Conservation (phyloP, 2,113 vertebrate species). For the Xerus inauris region DNA sequence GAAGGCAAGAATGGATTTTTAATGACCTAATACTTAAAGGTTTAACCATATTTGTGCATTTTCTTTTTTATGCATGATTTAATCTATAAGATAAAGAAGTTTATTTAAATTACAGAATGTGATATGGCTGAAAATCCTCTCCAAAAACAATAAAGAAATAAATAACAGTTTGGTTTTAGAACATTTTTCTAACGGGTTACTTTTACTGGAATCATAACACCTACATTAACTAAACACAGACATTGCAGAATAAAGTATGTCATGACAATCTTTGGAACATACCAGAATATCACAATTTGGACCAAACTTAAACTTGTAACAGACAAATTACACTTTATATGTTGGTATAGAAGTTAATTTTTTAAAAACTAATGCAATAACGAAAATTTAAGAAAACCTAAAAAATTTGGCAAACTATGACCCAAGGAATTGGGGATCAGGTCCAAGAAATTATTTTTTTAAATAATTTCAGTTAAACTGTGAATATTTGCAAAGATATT, state of each 20-base stretch:
- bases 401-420: not conserved
- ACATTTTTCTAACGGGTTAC: conserved; percentile 50
- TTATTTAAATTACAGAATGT: conserved; percentile 78
- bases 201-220: conserved; percentile 49
- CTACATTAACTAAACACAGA: conserved; percentile 3
- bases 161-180: conserved; percentile 47
- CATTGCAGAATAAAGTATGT: conserved; percentile 45
- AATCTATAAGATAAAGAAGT: conserved; percentile 80
- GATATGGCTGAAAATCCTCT: conserved; percentile 61
- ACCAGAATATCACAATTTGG: not conserved
- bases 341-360: not conserved
- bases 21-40: conserved; percentile 82
- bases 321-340: not conserved
- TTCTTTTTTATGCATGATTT: conserved; percentile 77
- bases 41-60: conserved; percentile 83
- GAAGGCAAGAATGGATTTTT: conserved; percentile 91
- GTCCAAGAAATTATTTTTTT: not conserved
- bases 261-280: conserved; percentile 23
- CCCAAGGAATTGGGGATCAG: not conserved
- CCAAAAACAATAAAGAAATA: not conserved
- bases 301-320: not conserved
- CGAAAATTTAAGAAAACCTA: not conserved
- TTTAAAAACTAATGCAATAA: not conserved
- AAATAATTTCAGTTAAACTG: not conserved
- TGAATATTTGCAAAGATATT: not conserved